Percentiles rank a stretch among this genome's conserved stretches.
These are phyloP conservation scores for Campoletis sonorensis DNA, from an alignment of 1,140 invertebrate species.

Conservation along the genomic window DNA sequence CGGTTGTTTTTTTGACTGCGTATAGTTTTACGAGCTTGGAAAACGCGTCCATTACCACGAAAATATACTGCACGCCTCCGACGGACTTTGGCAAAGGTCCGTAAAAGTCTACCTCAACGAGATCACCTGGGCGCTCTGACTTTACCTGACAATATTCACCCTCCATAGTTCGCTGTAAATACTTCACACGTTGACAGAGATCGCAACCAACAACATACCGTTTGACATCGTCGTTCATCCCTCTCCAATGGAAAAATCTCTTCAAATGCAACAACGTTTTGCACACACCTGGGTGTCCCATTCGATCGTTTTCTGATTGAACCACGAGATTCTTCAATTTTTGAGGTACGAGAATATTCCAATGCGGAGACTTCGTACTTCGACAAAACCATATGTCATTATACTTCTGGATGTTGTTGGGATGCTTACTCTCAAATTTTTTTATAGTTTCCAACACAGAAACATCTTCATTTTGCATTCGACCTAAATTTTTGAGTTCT, in stretches of 20 bases:
- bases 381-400: conserved; percentile 27
- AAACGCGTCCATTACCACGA: conserved; percentile 41
- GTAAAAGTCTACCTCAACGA: conserved; percentile 1
- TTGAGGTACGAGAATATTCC: conserved; percentile 13
- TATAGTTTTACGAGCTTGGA: conserved; percentile 45
- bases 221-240: conserved; percentile 51
- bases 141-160: conserved; percentile 14
- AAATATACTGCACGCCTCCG: neutral
- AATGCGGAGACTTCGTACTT: conserved; percentile 17
- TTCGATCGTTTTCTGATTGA: conserved; percentile 52
- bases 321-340: neutral
- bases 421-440: neutral
- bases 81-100: conserved; percentile 6
- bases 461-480: conserved; percentile 21
- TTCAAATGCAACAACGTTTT: conserved; percentile 58
- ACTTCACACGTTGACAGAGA: conserved; percentile 50
- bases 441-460: neutral
- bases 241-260: conserved; percentile 56
- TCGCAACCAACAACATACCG: conserved; percentile 51
- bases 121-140: neutral
- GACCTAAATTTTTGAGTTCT: conserved; percentile 41
- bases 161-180: conserved; percentile 42
- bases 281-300: conserved; percentile 60
- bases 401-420: conserved; percentile 4
- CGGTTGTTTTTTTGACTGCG: conserved; percentile 40